Base-by-base conservation (phyloP, 2,113 vertebrate species). In the Notarius quadriscutis region DNA sequence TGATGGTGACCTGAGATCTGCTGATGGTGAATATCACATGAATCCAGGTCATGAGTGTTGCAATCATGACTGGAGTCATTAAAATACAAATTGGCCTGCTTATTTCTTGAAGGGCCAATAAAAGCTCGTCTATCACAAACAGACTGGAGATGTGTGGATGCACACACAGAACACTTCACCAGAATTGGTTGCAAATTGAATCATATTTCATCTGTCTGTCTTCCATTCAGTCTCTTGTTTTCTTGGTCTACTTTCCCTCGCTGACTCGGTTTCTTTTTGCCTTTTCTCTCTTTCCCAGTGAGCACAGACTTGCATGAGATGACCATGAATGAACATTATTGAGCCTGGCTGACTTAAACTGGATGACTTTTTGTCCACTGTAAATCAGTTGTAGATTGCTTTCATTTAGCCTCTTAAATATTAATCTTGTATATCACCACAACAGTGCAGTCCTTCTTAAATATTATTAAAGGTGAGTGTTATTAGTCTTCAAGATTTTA, bases 131-230 rank as follows among this genome's bases (percentile, higher is more conserved):
- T 75, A 74, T 82, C 69, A 82, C 67, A 60, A 60, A 50, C 34
- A 65, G 5, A 51, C 4, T 50, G 77, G 53, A 71, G 72, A 77
- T 48, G 63, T 50, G 75, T 20, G 34, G 69, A 82, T 30, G 58
- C 55, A 87, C 60, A 77, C 85, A 85, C 60, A 20, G 7, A 3
- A 6, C 55, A 71, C 78, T 50, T 69, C 60, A 62, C 27, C 30
- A 8, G 58, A 78, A 82, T 78, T 78, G 78, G 51, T 87, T 50
- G 48, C 79, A 86, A 90, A 88, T 84, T 84, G 80, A 83, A 63
- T 88, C 79, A 84, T 89, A 85, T 80, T 81, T 55, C 30, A 72
- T 84, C 72, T 83, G 41, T 51, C 34, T 71, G 41, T 69, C n/a
- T 34, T 81, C n/a, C 27, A 80, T 53, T 81, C 34, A 67, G 27